Evolutionary conservation across 2,113 vertebrate species (phyloP).

Genomic region (Oreochromis niloticus): DNA sequence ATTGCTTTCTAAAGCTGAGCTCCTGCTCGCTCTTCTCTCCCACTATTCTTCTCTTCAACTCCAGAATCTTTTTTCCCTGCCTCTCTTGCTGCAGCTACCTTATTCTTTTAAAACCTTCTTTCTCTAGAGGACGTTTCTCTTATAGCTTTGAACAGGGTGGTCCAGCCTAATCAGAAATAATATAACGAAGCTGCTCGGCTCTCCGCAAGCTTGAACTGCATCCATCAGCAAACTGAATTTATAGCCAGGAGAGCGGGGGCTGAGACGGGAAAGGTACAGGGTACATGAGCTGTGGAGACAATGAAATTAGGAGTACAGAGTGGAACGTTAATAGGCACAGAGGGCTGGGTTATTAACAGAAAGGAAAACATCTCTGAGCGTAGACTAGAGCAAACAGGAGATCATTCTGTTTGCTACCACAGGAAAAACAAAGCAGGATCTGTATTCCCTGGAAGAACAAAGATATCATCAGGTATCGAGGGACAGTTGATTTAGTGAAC

Average conservation of each 20-base stretch:
- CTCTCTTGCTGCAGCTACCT: background rate
- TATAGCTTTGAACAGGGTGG: background rate
- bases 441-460: background rate
- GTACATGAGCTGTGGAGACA: background rate
- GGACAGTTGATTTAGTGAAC: background rate
- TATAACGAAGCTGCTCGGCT: background rate
- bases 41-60: background rate
- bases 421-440: background rate
- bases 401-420: background rate
- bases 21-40: background rate
- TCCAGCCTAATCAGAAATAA: background rate
- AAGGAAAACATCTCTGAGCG: background rate
- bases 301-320: conserved; percentile 2
- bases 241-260: background rate
- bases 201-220: background rate
- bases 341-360: background rate
- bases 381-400: background rate
- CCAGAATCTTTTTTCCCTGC: background rate
- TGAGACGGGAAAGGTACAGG: background rate
- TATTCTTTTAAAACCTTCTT: background rate
- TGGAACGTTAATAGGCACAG: background rate
- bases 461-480: background rate
- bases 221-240: background rate
- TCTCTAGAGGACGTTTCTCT: background rate
- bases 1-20: background rate